These are phyloP conservation scores for Aix galericulata DNA, from an alignment of 2,113 vertebrate species.

Conservation along the genomic window DNA sequence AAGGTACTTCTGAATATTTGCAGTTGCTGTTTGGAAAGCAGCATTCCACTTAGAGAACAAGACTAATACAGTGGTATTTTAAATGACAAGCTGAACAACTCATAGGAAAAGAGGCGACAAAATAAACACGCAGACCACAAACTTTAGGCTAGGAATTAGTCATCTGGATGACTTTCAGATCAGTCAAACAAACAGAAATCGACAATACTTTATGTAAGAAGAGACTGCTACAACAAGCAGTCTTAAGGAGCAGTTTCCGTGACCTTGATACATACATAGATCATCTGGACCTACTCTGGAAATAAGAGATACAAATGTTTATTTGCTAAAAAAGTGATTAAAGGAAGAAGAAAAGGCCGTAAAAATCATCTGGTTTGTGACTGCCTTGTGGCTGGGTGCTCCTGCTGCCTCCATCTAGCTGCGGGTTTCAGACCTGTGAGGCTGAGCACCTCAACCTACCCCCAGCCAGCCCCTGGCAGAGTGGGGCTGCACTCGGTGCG, in stretches of 20 bases:
- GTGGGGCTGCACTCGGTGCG: neutral
- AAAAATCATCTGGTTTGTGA: neutral
- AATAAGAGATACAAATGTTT: neutral
- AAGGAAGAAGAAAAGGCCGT: neutral
- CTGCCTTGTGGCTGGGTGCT: neutral
- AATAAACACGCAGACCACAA: neutral
- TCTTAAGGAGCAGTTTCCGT: neutral
- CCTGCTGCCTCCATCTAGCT: neutral
- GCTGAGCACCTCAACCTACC: neutral
- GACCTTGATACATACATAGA: neutral
- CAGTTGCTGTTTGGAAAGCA: neutral
- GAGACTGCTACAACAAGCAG: neutral
- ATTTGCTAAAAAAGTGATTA: neutral
- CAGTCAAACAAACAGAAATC: neutral
- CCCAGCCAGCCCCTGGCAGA: neutral
- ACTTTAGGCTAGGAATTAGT: neutral
- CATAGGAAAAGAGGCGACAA: fast-evolving
- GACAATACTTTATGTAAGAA: neutral
- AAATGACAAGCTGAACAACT: neutral
- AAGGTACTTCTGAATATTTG: neutral
- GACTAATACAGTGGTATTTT: neutral
- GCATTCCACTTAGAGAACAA: neutral
- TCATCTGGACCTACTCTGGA: neutral
- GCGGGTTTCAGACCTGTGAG: neutral
- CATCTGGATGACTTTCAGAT: neutral